Evolutionary conservation across 1,140 invertebrate genomes (phyloP), one percentile per base, ranked within the genome.

Genomic region (Lepeophtheirus salmonis): DNA sequence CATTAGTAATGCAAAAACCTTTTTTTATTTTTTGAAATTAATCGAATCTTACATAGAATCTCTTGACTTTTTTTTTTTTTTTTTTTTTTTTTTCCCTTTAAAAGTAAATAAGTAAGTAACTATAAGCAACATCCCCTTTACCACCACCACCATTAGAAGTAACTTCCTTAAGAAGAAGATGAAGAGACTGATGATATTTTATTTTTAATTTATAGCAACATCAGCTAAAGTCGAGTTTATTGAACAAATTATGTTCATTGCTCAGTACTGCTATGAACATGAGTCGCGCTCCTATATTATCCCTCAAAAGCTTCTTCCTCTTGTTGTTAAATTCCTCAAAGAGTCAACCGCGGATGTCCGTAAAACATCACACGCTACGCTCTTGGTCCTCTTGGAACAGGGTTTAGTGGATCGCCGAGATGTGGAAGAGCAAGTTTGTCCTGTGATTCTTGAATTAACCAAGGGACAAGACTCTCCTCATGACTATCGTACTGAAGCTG

Each of bases 221-320:
- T 68, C 70, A 14, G 75, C 81, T 3, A 70, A 78, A 26, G 73
- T 75, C 16, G 79, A 81, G 64, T 65, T 82, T 64, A 75, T 82
- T 67, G 78, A 81, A 63, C 79, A 80, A 63, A 68, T 82, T 22
- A 78, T 79, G 1, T 74, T 79, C 62, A 73, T 82, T 56, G 79
- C 78, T n/a, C 70, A 76, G 57, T 74, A 78, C 63, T 79, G 77
- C 65, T 73, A 77, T 62, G 75, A 80, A 63, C 69, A 73, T 20
- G 66, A 70, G 14, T 65, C 70, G 58, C 62, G 56, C 65, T 64
- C 66, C 66, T 59, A 65, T 67, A 64, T 77, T 22, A 70, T 75
- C 26, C 69, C 74, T 4, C 68, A 70, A 22, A 74, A 78, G 61
- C 70, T 83, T 50, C 70, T 82, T 23, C 76, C 75, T 49, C 74